Conservation (phyloP, 2,113 vertebrate species). For the Psittacula cyanocephala region DNA sequence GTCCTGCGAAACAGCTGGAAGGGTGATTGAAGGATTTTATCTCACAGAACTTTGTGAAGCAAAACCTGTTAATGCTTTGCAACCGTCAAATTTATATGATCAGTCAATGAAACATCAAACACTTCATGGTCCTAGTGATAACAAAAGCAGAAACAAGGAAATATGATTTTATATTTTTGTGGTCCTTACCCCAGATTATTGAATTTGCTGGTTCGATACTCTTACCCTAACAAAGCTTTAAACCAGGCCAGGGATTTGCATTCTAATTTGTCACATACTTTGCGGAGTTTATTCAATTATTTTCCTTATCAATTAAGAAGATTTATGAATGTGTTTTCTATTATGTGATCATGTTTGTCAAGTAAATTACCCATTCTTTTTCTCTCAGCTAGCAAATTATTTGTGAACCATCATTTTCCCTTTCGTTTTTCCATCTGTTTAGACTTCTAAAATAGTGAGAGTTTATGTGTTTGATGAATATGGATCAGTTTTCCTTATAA, state of each 20-base stretch:
- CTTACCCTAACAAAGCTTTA: neutral
- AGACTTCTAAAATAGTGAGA: neutral
- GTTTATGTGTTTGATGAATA: neutral
- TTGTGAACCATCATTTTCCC: constrained; percentile 15
- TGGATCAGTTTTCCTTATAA: neutral
- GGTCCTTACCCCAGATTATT: neutral
- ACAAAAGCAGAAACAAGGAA: neutral
- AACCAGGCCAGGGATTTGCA: neutral
- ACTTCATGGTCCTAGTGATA: neutral
- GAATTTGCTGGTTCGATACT: neutral
- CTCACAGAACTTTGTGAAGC: neutral
- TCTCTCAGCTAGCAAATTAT: constrained; percentile 23
- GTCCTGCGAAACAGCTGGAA: neutral
- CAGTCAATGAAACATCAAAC: neutral
- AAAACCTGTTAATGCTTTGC: neutral
- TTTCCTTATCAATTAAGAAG: constrained; percentile 34
- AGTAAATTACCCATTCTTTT: constrained; percentile 49
- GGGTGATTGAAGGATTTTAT: neutral
- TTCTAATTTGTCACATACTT: neutral
- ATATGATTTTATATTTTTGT: neutral
- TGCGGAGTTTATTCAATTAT: constrained; percentile 8
- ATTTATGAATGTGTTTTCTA: constrained; percentile 35
- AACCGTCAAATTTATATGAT: neutral
- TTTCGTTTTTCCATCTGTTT: constrained; percentile 8
- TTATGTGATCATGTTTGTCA: constrained; percentile 2